These are phyloP conservation scores for Trachurus trachurus DNA, from an alignment of 2,797 vertebrate genomes.

Conservation along the genomic window DNA sequence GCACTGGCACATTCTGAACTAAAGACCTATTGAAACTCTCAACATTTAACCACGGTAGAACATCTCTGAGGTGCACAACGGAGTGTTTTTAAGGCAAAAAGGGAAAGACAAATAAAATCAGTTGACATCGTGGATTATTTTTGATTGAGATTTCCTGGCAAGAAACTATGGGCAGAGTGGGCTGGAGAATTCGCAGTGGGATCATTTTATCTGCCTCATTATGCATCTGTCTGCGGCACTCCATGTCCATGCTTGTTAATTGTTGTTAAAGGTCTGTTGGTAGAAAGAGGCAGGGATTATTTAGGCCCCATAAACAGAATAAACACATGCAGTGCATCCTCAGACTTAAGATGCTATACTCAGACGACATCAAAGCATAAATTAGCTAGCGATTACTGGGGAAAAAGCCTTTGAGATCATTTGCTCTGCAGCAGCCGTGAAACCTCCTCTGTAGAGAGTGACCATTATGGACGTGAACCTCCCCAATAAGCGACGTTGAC, in stretches of 20 bases:
- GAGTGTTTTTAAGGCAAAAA: conserved; percentile 30
- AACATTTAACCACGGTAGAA: conserved; percentile 36
- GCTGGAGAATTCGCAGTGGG: conserved; percentile 72
- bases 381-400: conserved; percentile 84
- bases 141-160: conserved; percentile 67
- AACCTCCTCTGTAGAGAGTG: conserved; percentile 78
- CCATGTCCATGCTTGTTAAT: conserved; percentile 84
- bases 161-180: conserved; percentile 52
- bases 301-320: conserved; percentile 87
- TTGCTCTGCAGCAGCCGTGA: conserved; percentile 67
- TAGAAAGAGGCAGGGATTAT: conserved; percentile 86
- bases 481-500: conserved; percentile 83
- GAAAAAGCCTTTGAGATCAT: conserved; percentile 85
- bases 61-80: conserved; percentile 24
- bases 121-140: conserved; percentile 42
- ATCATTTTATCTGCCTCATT: conserved; percentile 86
- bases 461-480: conserved; percentile 81
- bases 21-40: neutral
- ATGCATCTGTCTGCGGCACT: conserved; percentile 79
- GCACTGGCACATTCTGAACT: neutral
- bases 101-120: conserved; percentile 57
- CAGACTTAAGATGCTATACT: conserved; percentile 79
- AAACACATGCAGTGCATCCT: conserved; percentile 80
- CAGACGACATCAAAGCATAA: conserved; percentile 87
- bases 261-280: conserved; percentile 88